These are phyloP conservation scores for Chaetura pelagica DNA, from an alignment of 2,113 vertebrate species.

Conservation along the genomic window DNA sequence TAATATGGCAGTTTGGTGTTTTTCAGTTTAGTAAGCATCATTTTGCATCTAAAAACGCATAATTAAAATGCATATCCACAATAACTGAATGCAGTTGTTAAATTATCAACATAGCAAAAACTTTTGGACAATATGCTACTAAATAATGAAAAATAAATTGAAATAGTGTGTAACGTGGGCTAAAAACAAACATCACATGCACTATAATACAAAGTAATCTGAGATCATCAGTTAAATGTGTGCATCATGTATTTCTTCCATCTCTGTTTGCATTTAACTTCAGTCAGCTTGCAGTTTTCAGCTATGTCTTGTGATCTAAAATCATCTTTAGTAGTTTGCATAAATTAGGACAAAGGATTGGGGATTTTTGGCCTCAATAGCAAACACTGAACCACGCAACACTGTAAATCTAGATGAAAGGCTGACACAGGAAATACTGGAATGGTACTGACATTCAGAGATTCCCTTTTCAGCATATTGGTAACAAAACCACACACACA, in stretches of 20 bases:
- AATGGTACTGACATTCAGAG: background rate
- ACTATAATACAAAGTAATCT: constrained; percentile 19
- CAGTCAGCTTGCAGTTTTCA: constrained; percentile 48
- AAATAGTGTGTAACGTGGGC: constrained; percentile 41
- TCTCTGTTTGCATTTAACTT: constrained; percentile 69
- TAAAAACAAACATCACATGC: constrained; percentile 30
- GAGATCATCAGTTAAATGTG: constrained; percentile 34
- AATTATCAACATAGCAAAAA: constrained; percentile 44
- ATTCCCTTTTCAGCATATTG: background rate
- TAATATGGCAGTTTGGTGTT: constrained; percentile 10
- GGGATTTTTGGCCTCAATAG: constrained; percentile 31
- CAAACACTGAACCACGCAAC: constrained; percentile 16
- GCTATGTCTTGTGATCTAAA: constrained; percentile 51
- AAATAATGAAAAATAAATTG: constrained; percentile 74
- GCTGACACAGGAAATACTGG: background rate
- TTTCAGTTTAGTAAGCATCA: background rate
- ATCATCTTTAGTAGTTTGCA: constrained; percentile 24
- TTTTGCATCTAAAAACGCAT: constrained; percentile 20
- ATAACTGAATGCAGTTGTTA: constrained; percentile 47
- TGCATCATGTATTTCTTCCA: constrained; percentile 36
- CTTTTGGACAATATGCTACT: constrained; percentile 34
- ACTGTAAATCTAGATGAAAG: background rate
- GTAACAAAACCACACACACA: background rate
- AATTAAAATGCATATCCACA: constrained; percentile 23
- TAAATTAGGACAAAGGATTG: constrained; percentile 50